Evolutionary conservation across 2,797 vertebrate species (phyloP), one percentile per base, ranked within the genome.

Genomic region (Myotis daubentonii): DNA sequence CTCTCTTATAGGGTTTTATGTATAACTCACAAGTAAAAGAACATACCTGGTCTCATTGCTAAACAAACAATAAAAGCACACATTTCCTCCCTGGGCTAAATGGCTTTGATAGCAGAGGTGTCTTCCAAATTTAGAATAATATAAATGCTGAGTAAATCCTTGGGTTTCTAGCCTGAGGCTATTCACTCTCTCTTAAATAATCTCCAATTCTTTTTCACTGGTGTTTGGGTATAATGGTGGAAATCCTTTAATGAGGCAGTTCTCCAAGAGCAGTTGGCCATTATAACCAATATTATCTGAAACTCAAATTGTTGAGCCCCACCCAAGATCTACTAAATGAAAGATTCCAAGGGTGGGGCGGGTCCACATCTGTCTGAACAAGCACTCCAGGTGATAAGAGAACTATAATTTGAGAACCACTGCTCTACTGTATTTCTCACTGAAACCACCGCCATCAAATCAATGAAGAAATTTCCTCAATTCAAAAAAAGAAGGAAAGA

Each of bases 11-110:
- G 36, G 15, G 10, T 62, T 95, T 92, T 75, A 74, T 72, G 60
- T 93, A 55, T 9, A 81, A 66, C 36, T 91, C 36, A 68, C n/a
- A 85, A 85, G 62, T 70, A 44, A 93, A 93, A 84, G 10, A 16
- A 60, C 30, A 84, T 68, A 20, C 3, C 33, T 87, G 49, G 8
- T 82, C 13, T 83, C 62, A 36, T 65, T 75, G 2, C 41, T 91
- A 79, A 93, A 93, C 71, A 47, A 91, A 89, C 11, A 78, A 49
- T 72, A 74, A 81, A 70, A 84, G 15, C 12, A 57, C 53, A 38
- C 19, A 68, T 3, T n/a, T 70, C 15, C 8, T 94, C 57, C 36
- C 51, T 41, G 19, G 41, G 23, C 47, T 85, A 15, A 53, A 49
- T n/a, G 28, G 25, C 41, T 94, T 62, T 36, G 23, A 72, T 11